Base-by-base conservation (phyloP, 2,113 vertebrate genomes). In the Cynoglossus semilaevis region DNA sequence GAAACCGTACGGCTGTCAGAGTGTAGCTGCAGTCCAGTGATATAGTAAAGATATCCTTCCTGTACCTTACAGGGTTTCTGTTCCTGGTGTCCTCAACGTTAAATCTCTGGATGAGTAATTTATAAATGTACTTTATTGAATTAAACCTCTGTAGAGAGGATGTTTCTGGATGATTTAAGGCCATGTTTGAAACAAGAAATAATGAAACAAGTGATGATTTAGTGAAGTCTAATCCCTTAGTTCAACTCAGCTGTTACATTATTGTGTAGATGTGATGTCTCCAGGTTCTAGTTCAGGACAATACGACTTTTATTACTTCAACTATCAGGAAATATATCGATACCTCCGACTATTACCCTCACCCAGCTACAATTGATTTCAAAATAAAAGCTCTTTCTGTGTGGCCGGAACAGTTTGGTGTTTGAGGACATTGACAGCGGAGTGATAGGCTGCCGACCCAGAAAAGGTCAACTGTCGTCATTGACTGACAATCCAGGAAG, bases 111-210 rank as follows among this genome's bases (percentile, higher is more conserved):
- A 37, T 16, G 15, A 35, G 44, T 43, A 15, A 61, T 22, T 67
- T 17, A 43, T 58, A n/a, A 37, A 29, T 51, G 14, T 55, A 35
- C 2, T 12, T 19, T 9, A 57, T 55, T 22, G 29, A 9, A 62
- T 60, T 13, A 34, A 29, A 14, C 29, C 19, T 53, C n/a, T 50
- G 8, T 57, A 48, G 10, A 60, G 14, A 53, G 43, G 38, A 55
- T 50, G 67, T 52, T 64, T 41, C 44, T 38, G 54, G 46, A 70
- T 41, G 11, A 11, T 12, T 62, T 54, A 41, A 60, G 40, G 19
- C 58, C 67, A 70, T 47, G 51, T 73, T 74, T 50, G 29, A 35
- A 55, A 51, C 35, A 43, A 9, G 50, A 52, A 52, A 15, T 29
- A 50, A 51, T 70, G 61, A 71, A 73, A 41, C 35, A 40, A 10